Conservation (phyloP, 2,113 vertebrate genomes). For the Alosa alosa region DNA sequence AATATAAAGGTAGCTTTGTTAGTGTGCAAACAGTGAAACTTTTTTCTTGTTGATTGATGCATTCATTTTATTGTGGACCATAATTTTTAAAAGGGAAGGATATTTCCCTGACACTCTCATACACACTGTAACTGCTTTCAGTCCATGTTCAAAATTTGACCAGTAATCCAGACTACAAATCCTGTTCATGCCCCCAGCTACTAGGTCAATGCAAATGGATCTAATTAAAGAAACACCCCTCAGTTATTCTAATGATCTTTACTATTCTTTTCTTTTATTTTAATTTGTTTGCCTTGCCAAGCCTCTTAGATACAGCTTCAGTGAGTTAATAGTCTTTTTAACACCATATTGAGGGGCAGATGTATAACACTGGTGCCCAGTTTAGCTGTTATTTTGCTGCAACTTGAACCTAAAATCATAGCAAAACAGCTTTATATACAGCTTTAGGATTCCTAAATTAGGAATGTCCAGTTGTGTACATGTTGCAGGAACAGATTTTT, state of each 20-base stretch:
- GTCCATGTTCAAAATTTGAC: not conserved
- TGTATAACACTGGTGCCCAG: too few species aligned
- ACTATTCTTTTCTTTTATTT: not conserved
- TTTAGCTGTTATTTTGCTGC: too few species aligned
- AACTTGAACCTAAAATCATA: too few species aligned
- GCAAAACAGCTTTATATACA: too few species aligned
- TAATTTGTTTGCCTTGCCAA: not conserved
- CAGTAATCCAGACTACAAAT: not conserved
- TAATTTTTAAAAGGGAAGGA: too few species aligned
- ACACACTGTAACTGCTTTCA: not conserved
- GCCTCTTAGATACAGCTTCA: not conserved
- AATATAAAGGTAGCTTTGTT: not conserved
- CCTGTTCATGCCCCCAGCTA: not conserved
- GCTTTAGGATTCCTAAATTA: too few species aligned
- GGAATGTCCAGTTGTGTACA: too few species aligned
- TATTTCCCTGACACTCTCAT: not conserved
- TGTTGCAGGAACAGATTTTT: too few species aligned
- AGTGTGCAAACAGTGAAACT: not conserved
- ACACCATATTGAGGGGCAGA: too few species aligned
- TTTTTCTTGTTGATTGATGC: not conserved
- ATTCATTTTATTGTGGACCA: too few species aligned
- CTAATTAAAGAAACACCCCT: not conserved
- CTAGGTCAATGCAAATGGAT: not conserved
- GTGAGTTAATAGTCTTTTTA: too few species aligned
- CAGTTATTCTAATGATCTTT: not conserved